Base-by-base conservation (phyloP, 2,888 invertebrate genomes). In the Meliscaeva auricollis region DNA sequence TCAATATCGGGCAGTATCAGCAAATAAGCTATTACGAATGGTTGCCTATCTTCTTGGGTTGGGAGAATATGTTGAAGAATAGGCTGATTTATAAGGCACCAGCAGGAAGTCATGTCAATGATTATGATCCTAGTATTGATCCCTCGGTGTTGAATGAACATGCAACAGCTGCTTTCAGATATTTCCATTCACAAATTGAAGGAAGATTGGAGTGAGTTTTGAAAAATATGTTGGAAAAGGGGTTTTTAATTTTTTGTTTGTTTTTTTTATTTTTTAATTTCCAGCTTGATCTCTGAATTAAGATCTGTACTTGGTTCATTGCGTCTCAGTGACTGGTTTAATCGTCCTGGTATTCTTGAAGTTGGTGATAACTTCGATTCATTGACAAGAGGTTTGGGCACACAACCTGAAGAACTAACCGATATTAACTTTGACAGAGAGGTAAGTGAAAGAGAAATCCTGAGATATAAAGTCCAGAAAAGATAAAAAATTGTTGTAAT, bases 321-420 rank as follows among this genome's bases (percentile, higher is more conserved):
- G 52, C 91, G 93, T 11, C 90, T 94, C 20, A 93, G 93, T 87
- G 93, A 94, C 88, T 93, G 93, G 92, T 93, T 93, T 88, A 94
- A 93, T 89, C 91, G 93, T 38, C 94, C 94, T 5, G 92, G 92
- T 52, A 91, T 94, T 69, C 91, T 94, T 74, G 94, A 94, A 88
- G 90, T 91, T 30, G 92, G 91, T 32, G 92, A 93, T 77, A 93
- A 93, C 88, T 95, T 96, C 89, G 96, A 96, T 90, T 94, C 95
- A 82, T 93, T 97, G 72, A 93, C 95, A 0, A 93, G 97, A 92
- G 97, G 97, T 7, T 93, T 97, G 89, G 93, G 95, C 3, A 95
- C 95, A 13, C 97, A 98, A 90, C 95, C 95, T 0, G 94, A 96
- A 91, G 94, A 96, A 89, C 94, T 94, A 87, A 95, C 96, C 81